Percentiles rank a stretch among this genome's conserved stretches.
phyloP scores from a whole-genome alignment of 2,113 vertebrate genomes.

The Corythaixoides concolor region DNA sequence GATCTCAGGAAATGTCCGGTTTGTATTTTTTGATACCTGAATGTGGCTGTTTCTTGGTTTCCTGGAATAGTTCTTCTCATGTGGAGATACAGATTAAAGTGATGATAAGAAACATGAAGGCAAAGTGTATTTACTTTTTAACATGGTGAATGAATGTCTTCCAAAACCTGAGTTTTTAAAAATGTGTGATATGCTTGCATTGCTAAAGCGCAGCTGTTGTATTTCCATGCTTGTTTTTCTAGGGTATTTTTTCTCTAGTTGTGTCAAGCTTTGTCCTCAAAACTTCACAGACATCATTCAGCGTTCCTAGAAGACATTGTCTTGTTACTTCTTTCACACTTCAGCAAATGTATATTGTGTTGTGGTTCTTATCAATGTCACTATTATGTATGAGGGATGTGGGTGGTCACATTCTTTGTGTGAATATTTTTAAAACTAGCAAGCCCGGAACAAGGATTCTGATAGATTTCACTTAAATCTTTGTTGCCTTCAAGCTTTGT shows the following conservation, averaged over 20 bases:
- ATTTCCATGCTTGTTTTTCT: background rate
- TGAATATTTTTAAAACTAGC: constrained; percentile 17
- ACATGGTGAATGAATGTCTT: background rate
- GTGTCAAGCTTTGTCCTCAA: background rate
- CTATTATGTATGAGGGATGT: constrained; percentile 27
- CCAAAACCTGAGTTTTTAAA: background rate
- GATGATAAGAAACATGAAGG: background rate
- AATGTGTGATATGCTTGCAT: background rate
- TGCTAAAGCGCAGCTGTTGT: background rate
- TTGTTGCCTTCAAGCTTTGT: background rate
- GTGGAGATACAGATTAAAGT: background rate
- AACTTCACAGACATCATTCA: constrained; percentile 4
- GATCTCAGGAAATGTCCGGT: background rate
- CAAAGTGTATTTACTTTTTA: background rate
- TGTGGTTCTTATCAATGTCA: constrained; percentile 19
- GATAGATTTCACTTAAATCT: background rate
- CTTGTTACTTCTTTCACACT: constrained; percentile 41
- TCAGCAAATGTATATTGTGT: constrained; percentile 47
- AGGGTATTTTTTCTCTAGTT: background rate
- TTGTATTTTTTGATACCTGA: background rate
- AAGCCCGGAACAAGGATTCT: background rate
- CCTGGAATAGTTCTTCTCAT: background rate
- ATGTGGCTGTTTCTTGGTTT: background rate
- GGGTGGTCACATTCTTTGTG: constrained; percentile 47
- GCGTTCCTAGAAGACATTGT: constrained; percentile 15